Conservation (phyloP, 2,888 invertebrate genomes). For the Helobdella robusta region DNA sequence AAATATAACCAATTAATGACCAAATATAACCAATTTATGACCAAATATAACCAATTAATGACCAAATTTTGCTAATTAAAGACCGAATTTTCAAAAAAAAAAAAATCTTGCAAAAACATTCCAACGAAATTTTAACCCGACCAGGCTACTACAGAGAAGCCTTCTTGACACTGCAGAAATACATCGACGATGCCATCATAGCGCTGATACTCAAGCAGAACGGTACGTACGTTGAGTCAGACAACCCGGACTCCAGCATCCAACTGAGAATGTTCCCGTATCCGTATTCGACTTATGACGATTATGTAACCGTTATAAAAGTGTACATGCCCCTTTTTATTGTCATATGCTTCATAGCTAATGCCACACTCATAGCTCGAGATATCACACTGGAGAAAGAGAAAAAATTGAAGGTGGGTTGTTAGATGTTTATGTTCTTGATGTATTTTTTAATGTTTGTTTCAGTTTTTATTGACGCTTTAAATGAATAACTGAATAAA, state of each 20-base stretch:
- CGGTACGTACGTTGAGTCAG: constrained; percentile 28
- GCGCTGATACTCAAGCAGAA: neutral
- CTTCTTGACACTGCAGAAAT: constrained; percentile 60
- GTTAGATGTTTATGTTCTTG: neutral
- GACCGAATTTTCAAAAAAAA: no score
- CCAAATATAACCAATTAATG: no score
- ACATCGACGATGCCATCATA: constrained; percentile 52
- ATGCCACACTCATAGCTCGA: constrained; percentile 65
- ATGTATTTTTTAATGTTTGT: no score
- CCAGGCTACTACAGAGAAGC: constrained; percentile 59
- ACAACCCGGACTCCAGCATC: constrained; percentile 30
- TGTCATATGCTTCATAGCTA: constrained; percentile 67
- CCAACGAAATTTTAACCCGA: no score
- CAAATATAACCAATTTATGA: no score
- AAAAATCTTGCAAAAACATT: no score
- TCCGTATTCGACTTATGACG: constrained; percentile 61
- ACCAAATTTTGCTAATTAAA: no score
- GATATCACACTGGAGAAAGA: constrained; percentile 65
- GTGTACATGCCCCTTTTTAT: constrained; percentile 64
- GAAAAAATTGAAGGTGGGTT: constrained; percentile 60
- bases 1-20: no score
- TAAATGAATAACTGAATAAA: no score
- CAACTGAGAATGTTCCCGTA: constrained; percentile 63
- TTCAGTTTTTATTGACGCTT: no score
- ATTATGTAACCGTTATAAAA: constrained; percentile 58